Evolutionary conservation across 1,140 invertebrate genomes (phyloP).

Genomic region (Lepidurus couesii): DNA sequence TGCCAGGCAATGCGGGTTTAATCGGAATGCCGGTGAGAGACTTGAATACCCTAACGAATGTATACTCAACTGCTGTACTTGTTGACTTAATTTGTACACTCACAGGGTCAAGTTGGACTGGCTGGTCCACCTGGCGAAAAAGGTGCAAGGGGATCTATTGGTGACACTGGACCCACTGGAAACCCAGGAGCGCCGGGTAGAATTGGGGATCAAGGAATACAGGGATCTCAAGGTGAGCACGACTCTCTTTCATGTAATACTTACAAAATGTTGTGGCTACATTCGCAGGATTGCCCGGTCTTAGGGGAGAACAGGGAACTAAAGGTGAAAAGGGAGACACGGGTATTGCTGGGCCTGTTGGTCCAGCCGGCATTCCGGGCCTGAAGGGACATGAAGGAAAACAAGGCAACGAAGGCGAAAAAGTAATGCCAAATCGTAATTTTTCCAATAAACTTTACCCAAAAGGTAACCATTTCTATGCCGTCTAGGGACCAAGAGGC

Average conservation of each 20-base stretch:
- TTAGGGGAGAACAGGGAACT: constrained; percentile 36
- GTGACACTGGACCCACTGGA: constrained; percentile 34
- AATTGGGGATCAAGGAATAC: constrained; percentile 31
- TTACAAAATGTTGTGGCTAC: background rate
- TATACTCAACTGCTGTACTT: background rate
- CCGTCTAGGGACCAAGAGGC: constrained; percentile 39
- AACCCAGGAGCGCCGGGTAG: constrained; percentile 24
- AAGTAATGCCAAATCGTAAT: constrained; percentile 11
- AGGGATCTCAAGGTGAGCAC: constrained; percentile 28
- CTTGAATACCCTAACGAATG: background rate
- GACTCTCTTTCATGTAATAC: background rate
- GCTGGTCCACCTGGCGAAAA: constrained; percentile 45
- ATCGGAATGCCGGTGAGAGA: background rate
- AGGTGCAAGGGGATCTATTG: constrained; percentile 37
- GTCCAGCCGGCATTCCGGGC: constrained; percentile 32
- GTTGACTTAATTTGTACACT: background rate
- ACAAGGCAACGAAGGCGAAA: constrained; percentile 34
- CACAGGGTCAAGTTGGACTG: constrained; percentile 39
- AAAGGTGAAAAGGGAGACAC: constrained; percentile 40
- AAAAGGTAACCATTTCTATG: background rate
- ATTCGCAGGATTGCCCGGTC: constrained; percentile 15
- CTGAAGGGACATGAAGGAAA: constrained; percentile 34
- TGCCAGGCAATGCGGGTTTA: constrained; percentile 30
- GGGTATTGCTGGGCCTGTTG: constrained; percentile 36
- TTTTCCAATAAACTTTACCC: too few species aligned